Evolutionary conservation across 1,140 invertebrate species (phyloP).

Genomic region (Chionoecetes opilio): DNA sequence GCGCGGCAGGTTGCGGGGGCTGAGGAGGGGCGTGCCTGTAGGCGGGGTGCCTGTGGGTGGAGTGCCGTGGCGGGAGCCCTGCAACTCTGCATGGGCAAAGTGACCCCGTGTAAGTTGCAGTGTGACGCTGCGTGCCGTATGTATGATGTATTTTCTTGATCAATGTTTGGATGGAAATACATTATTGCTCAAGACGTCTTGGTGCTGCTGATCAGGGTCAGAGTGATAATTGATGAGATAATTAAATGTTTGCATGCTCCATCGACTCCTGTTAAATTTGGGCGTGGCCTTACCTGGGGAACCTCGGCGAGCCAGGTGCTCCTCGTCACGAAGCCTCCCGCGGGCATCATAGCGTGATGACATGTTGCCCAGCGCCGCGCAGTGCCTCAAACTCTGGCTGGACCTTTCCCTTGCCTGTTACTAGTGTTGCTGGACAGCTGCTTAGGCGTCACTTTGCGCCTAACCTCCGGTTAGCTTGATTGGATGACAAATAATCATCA

Average conservation of each 20-base stretch:
- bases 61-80: not conserved
- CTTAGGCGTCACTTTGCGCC: not conserved
- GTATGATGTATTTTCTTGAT: not conserved
- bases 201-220: no score
- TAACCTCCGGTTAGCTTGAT: not conserved
- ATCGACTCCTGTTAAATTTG: no score
- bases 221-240: no score
- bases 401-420: not conserved
- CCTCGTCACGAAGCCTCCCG: not conserved
- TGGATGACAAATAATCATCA: not conserved
- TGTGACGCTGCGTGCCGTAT: not conserved
- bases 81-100: not conserved
- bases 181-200: no score
- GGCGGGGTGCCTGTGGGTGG: not conserved
- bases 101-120: not conserved
- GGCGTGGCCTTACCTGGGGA: conserved; percentile 22
- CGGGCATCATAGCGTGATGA: not conserved
- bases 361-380: not conserved
- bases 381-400: not conserved
- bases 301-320: not conserved
- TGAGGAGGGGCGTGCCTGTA: conserved; percentile 37
- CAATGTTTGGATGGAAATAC: not conserved
- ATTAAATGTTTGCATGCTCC: no score
- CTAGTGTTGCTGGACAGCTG: no score
- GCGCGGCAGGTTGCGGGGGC: conserved; percentile 33